Conservation (phyloP, 2,888 invertebrate genomes). For the Kuschelorhynchus macadamiae region DNA sequence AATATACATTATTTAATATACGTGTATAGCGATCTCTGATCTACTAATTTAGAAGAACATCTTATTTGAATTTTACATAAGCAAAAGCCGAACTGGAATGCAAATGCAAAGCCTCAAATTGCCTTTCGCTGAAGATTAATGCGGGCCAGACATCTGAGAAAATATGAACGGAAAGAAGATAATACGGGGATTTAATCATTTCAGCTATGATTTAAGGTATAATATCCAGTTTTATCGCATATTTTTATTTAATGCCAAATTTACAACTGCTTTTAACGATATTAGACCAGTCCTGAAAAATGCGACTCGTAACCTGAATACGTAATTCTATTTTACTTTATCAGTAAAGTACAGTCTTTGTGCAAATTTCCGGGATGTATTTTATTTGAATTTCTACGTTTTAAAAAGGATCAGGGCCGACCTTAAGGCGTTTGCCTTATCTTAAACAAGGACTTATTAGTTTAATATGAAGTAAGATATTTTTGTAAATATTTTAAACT, state of each 20-base stretch:
- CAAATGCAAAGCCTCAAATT: slow-evolving; percentile 48
- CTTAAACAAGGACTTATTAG: too few relatives aligned
- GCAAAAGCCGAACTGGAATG: slow-evolving; percentile 35
- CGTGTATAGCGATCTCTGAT: too few relatives aligned
- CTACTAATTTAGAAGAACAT: too few relatives aligned
- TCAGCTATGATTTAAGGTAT: slow-evolving; percentile 43
- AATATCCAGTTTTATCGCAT: slow-evolving; percentile 44
- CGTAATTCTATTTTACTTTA: slow-evolving; percentile 41
- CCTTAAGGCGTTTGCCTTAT: too few relatives aligned
- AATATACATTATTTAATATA: too few relatives aligned
- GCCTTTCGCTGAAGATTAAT: slow-evolving; percentile 35
- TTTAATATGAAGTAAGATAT: too few relatives aligned
- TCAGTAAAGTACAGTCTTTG: slow-evolving; percentile 35
- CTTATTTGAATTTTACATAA: background rate
- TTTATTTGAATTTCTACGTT: too few relatives aligned
- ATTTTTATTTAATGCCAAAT: slow-evolving; percentile 44
- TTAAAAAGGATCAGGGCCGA: too few relatives aligned
- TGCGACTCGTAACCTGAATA: slow-evolving; percentile 44
- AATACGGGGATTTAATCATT: slow-evolving; percentile 43
- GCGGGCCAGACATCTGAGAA: slow-evolving; percentile 30
- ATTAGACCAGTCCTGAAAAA: slow-evolving; percentile 44
- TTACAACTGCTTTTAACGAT: slow-evolving; percentile 47
- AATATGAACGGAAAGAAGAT: slow-evolving; percentile 37
- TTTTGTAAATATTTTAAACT: too few relatives aligned
- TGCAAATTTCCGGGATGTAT: slow-evolving; percentile 2